Evolutionary conservation across 2,113 vertebrate species (phyloP).

Genomic region (Athene noctua): DNA sequence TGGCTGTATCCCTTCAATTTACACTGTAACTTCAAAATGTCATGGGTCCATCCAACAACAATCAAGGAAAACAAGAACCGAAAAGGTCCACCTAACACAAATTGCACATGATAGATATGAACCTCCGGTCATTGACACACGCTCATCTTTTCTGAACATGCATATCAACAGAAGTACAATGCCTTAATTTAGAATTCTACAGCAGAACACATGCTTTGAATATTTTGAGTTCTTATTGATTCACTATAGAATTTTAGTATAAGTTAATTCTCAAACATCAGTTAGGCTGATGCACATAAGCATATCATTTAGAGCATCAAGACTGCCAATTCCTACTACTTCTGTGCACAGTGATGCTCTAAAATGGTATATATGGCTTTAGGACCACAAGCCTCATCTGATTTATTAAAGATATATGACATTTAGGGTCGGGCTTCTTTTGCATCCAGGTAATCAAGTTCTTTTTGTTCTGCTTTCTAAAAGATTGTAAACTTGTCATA

Average conservation of each 20-base stretch:
- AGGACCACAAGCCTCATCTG: background rate
- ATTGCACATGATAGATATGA: constrained; percentile 12
- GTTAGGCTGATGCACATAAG: background rate
- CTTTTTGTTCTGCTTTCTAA: background rate
- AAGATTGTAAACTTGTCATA: background rate
- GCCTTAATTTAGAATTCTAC: background rate
- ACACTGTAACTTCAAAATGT: background rate
- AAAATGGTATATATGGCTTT: background rate
- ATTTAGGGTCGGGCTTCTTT: background rate
- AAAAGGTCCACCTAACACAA: background rate
- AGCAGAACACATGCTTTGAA: background rate
- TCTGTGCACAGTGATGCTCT: background rate
- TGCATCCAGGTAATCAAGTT: background rate
- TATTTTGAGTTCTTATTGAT: background rate
- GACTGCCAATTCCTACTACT: background rate
- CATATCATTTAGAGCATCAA: background rate
- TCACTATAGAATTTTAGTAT: background rate
- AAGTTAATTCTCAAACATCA: background rate
- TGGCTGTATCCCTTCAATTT: background rate
- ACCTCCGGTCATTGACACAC: background rate
- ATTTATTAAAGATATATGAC: background rate
- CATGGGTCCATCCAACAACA: background rate
- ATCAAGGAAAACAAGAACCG: background rate
- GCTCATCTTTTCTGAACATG: background rate
- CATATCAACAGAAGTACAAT: constrained; percentile 11